phyloP scores from a whole-genome alignment of 2,797 vertebrate species.

The Takifugu rubripes region DNA sequence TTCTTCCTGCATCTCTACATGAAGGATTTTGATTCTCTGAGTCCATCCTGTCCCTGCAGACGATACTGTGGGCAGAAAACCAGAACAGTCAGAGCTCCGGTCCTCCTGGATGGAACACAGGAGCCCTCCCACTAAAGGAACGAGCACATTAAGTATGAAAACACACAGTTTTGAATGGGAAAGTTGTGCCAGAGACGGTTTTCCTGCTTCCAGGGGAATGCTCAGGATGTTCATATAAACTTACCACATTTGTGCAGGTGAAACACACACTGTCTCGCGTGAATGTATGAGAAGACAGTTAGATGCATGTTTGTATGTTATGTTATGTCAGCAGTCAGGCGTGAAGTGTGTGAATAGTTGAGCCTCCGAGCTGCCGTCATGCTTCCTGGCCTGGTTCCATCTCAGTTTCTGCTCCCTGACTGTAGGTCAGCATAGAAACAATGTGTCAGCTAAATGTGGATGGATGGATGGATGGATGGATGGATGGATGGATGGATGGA shows the following conservation, averaged over 20 bases:
- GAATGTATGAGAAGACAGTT: background rate
- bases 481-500: no score
- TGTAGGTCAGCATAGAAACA: conserved; percentile 43
- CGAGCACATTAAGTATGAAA: no score
- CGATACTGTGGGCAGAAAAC: conserved; percentile 28
- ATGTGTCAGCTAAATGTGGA: background rate
- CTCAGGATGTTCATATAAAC: no score
- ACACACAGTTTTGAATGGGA: no score
- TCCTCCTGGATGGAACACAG: no score
- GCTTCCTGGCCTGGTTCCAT: conserved; percentile 45
- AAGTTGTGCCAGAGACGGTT: no score
- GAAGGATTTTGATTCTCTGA: conserved; percentile 49
- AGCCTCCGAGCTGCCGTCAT: conserved; percentile 53
- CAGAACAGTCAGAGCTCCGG: conserved; percentile 9
- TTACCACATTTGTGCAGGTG: no score
- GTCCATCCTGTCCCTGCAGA: conserved; percentile 62
- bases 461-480: no score
- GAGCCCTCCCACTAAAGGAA: no score
- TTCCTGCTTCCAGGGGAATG: no score
- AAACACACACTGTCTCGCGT: background rate
- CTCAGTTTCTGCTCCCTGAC: conserved; percentile 37
- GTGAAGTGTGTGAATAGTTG: conserved; percentile 49
- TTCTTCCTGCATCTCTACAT: conserved; percentile 56
- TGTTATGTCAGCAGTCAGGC: conserved; percentile 44
- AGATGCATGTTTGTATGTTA: background rate